Evolutionary conservation across 2,888 invertebrate species (phyloP).

Genomic region (Trichogramma evanescens): DNA sequence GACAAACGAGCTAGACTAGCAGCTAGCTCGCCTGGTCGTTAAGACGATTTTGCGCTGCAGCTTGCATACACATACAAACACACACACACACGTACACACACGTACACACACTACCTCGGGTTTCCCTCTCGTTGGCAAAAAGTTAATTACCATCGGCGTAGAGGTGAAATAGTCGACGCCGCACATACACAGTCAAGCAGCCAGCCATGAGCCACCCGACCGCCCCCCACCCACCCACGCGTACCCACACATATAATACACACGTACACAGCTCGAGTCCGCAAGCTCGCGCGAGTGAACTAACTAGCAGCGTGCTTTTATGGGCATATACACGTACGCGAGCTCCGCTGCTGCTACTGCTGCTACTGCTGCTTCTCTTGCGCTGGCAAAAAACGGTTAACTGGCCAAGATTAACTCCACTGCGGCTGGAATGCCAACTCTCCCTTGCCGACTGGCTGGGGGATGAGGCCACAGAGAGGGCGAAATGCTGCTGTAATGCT

Average conservation of each 20-base stretch:
- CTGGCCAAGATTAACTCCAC: conserved; percentile 23
- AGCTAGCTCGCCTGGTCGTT: conserved; percentile 26
- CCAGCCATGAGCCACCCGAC: no score
- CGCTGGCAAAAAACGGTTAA: conserved; percentile 25
- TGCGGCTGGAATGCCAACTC: conserved; percentile 30
- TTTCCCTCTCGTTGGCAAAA: conserved; percentile 29
- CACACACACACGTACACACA: conserved; percentile 7
- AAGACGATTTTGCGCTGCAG: conserved; percentile 35
- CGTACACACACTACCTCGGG: conserved; percentile 20
- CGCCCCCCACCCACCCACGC: no score
- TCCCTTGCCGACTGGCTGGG: conserved; percentile 14
- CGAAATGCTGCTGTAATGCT: neutral
- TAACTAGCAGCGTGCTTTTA: neutral
- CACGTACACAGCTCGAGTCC: no score
- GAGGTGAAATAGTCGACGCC: conserved; percentile 24
- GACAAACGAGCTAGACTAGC: conserved; percentile 31
- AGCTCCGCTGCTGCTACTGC: neutral
- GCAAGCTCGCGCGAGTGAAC: conserved; percentile 3
- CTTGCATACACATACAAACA: neutral
- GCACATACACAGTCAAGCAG: no score
- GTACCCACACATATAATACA: no score
- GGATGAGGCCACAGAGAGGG: conserved; percentile 28
- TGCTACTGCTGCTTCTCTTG: neutral
- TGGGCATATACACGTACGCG: neutral
- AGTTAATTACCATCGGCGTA: conserved; percentile 37